Percentiles rank a stretch among this genome's conserved stretches.
Conservation (phyloP, 2,888 invertebrate species). For the Toxonevra muliebris region DNA sequence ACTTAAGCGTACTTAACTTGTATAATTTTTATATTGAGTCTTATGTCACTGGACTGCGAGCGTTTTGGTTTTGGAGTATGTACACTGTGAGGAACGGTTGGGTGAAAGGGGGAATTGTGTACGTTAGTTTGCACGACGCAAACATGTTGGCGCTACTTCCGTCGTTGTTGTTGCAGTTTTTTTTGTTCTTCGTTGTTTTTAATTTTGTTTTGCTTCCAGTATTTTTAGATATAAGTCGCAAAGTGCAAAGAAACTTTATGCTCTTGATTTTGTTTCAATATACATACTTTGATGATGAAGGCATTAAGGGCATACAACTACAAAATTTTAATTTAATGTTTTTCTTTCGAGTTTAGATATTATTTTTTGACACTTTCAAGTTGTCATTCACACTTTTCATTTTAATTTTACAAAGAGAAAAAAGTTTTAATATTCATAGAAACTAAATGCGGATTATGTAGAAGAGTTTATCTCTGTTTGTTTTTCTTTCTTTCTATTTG, state of each 20-base stretch:
- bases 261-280: background rate
- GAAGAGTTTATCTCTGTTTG: background rate
- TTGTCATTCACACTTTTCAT: too few relatives aligned
- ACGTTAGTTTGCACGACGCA: too few relatives aligned
- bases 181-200: background rate
- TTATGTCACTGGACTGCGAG: conserved; percentile 18
- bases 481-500: background rate
- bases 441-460: too few relatives aligned
- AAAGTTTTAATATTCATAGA: too few relatives aligned
- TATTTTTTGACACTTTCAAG: too few relatives aligned
- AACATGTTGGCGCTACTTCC: conserved; percentile 14
- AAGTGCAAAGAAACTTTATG: conserved; percentile 19
- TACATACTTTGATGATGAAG: too few relatives aligned
- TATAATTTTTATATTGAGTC: background rate
- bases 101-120: background rate
- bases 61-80: background rate
- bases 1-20: background rate
- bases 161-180: background rate
- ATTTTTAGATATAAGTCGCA: conserved; percentile 31
- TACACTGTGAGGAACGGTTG: background rate
- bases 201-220: background rate
- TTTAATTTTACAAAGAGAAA: too few relatives aligned
- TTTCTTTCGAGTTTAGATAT: too few relatives aligned
- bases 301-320: too few relatives aligned
- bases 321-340: too few relatives aligned